Evolutionary conservation across 2,113 vertebrate species (phyloP), one percentile per base, ranked within the genome.

Genomic region (Odontesthes bonariensis): DNA sequence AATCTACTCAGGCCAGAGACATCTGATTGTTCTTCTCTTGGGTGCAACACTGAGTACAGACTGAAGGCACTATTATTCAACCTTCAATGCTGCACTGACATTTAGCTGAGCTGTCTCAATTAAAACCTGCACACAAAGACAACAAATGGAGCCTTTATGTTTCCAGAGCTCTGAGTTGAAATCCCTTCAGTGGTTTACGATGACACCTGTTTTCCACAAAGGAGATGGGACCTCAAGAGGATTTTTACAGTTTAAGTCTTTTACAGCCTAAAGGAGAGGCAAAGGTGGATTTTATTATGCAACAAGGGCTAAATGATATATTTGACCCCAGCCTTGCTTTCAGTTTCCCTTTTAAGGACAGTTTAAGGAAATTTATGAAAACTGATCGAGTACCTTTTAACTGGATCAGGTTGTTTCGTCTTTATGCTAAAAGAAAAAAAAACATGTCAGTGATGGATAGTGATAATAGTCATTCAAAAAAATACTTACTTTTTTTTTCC

Each of bases 111-210:
- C 60, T 38, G 38, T 85, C 67, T 85, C 79, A 79, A 88, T 89
- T 88, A 84, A 78, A 77, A 69, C 72, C 61, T 64, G 8, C 33
- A 82, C 60, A 81, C 73, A 86, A 70, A 54, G 58, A 51, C 62
- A 76, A 88, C 80, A 87, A 86, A 78, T 60, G 59, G 77, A 31
- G 56, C 81, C 80, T 87, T 88, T 81, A 80, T 88, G 69, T 54
- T 27, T 73, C 31, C 53, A 44, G 52, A 75, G 32, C 27, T 11
- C n/a, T 46, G 52, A 61, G 14, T 32, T 16, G 55, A 56, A 75
- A 73, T 44, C 62, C 64, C 63, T 46, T 54, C 7, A 51, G 32
- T 35, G 2, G 8, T 75, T 68, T 33, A 66, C 17, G 9, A 40
- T 22, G 52, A 69, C 61, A 78, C 56, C 54, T 71, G 38, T 52